Base-by-base conservation (phyloP, 1,140 invertebrate species). In the Melipona quadrifasciata region DNA sequence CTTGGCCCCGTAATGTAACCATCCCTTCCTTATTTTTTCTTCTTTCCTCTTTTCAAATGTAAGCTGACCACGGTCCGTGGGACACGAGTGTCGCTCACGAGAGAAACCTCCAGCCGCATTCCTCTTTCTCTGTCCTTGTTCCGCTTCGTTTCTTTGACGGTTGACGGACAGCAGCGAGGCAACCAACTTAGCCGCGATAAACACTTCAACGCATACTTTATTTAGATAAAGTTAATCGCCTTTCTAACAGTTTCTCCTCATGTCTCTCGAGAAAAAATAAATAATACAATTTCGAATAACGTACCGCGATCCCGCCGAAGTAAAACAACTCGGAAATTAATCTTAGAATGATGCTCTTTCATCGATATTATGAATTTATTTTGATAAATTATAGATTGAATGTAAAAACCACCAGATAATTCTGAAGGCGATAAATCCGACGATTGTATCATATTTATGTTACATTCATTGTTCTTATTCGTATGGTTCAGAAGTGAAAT, bases 111-210 rank as follows among this genome's bases (percentile, higher is more conserved):
- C 21, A 72, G 68, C 24, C n/a, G 19, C 74, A 70, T 88, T 86
- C 73, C 80, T 84, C 34, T 21, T 21, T 34, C 24, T 75, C n/a
- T 39, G 21, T 51, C n/a, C 73, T 31, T 39, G 11, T 75, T 73
- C 73, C 75, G 64, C 87, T 89, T 82, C 87, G 85, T 89, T 87
- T 90, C 84, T 74, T 75, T 85, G 86, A 86, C 82, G 86, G 67
- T 55, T 82, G 88, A 88, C 64, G 64, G 74, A 72, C 82, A 39
- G 82, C 27, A 82, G 91, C 91, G 86, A 90, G 86, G 86, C 88
- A 90, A 90, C 90, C 91, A 91, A 91, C 86, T 93, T 88, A 81
- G 51, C 86, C 34, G 85, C 86, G 91, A 92, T 93, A 93, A 93
- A 92, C 89, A 87, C 80, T 77, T 84, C 81, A 77, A 39, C 39